Percentiles rank a stretch among this genome's conserved stretches.
phyloP scores from a whole-genome alignment of 2,797 vertebrate species.

The Brachymystax lenok region DNA sequence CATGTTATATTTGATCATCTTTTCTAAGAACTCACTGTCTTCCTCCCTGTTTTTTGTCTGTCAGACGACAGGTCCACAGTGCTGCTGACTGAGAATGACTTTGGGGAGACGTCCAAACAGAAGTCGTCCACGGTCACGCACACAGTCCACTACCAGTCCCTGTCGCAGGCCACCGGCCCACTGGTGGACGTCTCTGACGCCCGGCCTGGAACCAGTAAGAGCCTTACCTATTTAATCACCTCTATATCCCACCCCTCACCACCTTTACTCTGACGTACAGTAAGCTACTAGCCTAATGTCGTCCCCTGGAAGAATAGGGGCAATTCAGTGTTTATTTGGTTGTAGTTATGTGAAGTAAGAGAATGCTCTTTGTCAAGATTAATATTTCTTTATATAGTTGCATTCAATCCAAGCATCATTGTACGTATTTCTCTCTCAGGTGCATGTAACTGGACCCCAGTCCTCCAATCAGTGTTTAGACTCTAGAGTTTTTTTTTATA shows the following conservation, averaged over 20 bases:
- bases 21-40: neutral
- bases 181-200: conserved; percentile 98
- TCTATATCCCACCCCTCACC: conserved; percentile 18
- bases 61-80: conserved; percentile 96
- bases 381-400: too few species aligned
- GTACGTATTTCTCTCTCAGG: neutral
- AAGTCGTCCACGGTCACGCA: conserved; percentile 99
- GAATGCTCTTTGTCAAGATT: neutral
- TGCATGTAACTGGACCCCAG: neutral
- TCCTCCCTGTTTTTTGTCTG: conserved; percentile 7
- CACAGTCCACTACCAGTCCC: conserved; percentile 97
- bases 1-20: neutral
- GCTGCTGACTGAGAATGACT: conserved; percentile 95
- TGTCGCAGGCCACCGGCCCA: conserved; percentile 96
- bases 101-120: conserved; percentile 94
- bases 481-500: neutral
- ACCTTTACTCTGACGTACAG: neutral
- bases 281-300: neutral
- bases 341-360: neutral
- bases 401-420: too few species aligned
- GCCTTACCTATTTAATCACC: conserved; percentile 67
- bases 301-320: neutral
- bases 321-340: neutral
- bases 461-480: neutral
- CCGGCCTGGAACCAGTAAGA: conserved; percentile 97